Conservation (phyloP, 2,888 invertebrate species). For the Melinaea marsaeus region DNA sequence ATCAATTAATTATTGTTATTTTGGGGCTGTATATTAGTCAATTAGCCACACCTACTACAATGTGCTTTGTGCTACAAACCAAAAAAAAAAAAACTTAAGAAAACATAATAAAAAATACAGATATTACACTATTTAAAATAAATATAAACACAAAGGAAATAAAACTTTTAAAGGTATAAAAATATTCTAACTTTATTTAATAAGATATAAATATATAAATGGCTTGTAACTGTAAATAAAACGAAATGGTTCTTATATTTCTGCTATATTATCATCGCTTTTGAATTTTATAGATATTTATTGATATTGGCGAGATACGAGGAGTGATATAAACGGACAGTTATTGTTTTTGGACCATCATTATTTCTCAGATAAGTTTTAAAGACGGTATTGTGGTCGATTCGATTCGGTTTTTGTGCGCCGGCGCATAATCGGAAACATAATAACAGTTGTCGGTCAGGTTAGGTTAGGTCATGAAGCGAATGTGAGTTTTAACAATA, state of each 20-base stretch:
- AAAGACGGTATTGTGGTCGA: slow-evolving; percentile 53
- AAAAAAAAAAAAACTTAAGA: too few species aligned
- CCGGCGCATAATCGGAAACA: slow-evolving; percentile 39
- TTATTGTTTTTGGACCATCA: slow-evolving; percentile 35
- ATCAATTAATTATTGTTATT: too few species aligned
- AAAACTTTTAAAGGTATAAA: slow-evolving; percentile 1
- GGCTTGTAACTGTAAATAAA: slow-evolving; percentile 4
- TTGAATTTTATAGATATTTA: slow-evolving; percentile 44
- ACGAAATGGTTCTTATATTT: slow-evolving; percentile 1
- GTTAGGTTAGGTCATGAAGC: slow-evolving; percentile 43
- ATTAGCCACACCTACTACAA: too few species aligned
- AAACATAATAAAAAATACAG: too few species aligned
- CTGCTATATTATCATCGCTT: slow-evolving; percentile 41
- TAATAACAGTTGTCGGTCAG: slow-evolving; percentile 48
- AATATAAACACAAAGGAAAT: background rate
- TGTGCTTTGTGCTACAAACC: too few species aligned
- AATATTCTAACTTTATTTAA: background rate
- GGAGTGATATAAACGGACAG: slow-evolving; percentile 22
- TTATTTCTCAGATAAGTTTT: slow-evolving; percentile 39
- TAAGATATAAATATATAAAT: background rate
- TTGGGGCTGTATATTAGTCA: too few species aligned
- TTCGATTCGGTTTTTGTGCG: slow-evolving; percentile 68
- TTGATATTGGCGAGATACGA: slow-evolving; percentile 27
- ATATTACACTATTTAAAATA: too few species aligned
- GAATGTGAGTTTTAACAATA: slow-evolving; percentile 25